Percentiles rank a stretch among this genome's conserved stretches.
Evolutionary conservation across 2,113 vertebrate species (phyloP).

Genomic region (Sinocyclocheilus grahami): DNA sequence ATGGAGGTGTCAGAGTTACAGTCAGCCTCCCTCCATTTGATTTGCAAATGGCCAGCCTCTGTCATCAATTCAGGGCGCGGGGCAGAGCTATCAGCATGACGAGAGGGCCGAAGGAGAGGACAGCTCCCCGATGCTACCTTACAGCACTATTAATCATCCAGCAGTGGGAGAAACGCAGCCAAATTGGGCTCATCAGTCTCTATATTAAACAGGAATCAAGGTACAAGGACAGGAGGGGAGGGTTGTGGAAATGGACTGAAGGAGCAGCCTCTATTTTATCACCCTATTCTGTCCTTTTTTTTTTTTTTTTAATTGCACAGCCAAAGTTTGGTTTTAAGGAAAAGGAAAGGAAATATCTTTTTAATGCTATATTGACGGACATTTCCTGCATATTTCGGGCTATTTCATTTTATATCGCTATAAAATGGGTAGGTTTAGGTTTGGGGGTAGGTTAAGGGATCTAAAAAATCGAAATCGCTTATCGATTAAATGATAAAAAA

Average conservation of each 20-base stretch:
- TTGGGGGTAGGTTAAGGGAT: too few species aligned
- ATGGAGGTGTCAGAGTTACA: conserved; percentile 74
- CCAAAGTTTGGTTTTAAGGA: not conserved
- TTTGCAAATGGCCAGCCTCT: conserved; percentile 89
- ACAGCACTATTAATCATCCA: conserved; percentile 88
- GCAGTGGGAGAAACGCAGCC: conserved; percentile 80
- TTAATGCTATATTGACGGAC: too few species aligned
- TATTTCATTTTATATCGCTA: not conserved
- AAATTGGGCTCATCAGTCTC: conserved; percentile 90
- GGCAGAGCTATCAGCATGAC: too few species aligned
- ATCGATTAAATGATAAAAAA: too few species aligned
- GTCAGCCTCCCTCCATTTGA: conserved; percentile 84
- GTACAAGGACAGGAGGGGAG: conserved; percentile 61
- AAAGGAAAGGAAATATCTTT: too few species aligned
- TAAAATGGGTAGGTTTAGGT: too few species aligned
- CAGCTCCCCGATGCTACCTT: conserved; percentile 83
- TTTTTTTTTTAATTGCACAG: not conserved
- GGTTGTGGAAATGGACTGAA: conserved; percentile 30
- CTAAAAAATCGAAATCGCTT: too few species aligned
- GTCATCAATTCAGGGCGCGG: conserved; percentile 85
- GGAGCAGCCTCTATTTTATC: conserved; percentile 13
- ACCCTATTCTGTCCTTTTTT: not conserved
- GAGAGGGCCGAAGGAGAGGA: too few species aligned
- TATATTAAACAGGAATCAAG: conserved; percentile 78
- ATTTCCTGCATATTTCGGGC: too few species aligned